Conservation (phyloP, 2,113 vertebrate species). For the Pao palembangensis region DNA sequence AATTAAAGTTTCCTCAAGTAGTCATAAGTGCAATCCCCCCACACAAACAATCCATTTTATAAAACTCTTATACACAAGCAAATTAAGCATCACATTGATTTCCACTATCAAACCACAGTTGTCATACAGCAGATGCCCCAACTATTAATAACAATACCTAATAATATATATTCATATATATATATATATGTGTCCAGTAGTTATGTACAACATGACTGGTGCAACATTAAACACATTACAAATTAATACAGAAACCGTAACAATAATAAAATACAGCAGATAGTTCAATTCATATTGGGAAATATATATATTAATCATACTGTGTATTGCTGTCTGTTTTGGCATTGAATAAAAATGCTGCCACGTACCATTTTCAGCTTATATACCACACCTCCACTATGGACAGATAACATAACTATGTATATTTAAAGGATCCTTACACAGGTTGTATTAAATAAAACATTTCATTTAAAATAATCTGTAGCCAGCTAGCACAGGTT, state of each 20-base stretch:
- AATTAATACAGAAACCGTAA: slow-evolving; percentile 61
- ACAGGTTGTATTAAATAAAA: slow-evolving; percentile 34
- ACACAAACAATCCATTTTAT: not conserved
- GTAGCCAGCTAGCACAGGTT: slow-evolving; percentile 38
- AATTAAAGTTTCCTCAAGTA: slow-evolving; percentile 63
- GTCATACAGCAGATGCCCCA: slow-evolving; percentile 65
- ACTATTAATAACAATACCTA: slow-evolving; percentile 40
- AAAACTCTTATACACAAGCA: slow-evolving; percentile 55
- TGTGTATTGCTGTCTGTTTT: slow-evolving; percentile 61
- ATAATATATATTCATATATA: slow-evolving; percentile 31
- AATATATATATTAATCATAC: slow-evolving; percentile 63
- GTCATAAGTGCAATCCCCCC: slow-evolving; percentile 66
- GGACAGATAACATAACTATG: slow-evolving; percentile 31
- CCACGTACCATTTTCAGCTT: slow-evolving; percentile 45
- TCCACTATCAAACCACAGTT: slow-evolving; percentile 51
- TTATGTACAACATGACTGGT: slow-evolving; percentile 67
- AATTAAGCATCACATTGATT: slow-evolving; percentile 54
- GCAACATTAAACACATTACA: slow-evolving; percentile 54
- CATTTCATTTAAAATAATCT: slow-evolving; percentile 14
- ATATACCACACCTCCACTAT: slow-evolving; percentile 42
- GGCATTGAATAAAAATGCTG: slow-evolving; percentile 61
- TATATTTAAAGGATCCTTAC: slow-evolving; percentile 24
- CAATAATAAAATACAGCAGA: slow-evolving; percentile 74
- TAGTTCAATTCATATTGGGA: slow-evolving; percentile 59
- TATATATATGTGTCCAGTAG: slow-evolving; percentile 57